Evolutionary conservation across 1,140 invertebrate genomes (phyloP), one percentile per base, ranked within the genome.

Genomic region (Formica exsecta): DNA sequence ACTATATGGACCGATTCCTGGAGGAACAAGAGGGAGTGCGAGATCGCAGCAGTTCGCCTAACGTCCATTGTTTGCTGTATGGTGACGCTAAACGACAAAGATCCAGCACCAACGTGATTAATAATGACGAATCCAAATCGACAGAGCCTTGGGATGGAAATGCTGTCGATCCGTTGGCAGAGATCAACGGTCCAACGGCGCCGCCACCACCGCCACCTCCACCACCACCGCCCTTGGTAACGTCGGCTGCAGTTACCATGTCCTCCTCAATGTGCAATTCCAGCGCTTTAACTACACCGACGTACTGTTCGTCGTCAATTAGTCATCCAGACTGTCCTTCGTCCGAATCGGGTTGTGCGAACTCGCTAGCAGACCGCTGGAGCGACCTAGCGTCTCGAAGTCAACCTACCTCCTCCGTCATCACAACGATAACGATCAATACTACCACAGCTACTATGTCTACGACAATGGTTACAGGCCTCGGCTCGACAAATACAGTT

Each of bases 1-100:
- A 97, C 94, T 97, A 97, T 92, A 97, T 97, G 97, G 97, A 97
- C 92, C 95, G 97, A 86, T 97, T 97, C 91, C 93, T 97, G 74
- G 97, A 97, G 92, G 97, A 97, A 87, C 96, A 97, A 93, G 97
- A 97, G 79, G 95, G 94, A 48, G 95, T 95, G 6, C 92, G 95
- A 6, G 95, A 95, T 80, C 93, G 95, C 2, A 95, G 95, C 74
- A 95, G 95, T 65, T 96, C 95, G 13, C 96, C 96, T 19, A 96
- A 96, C 75, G 95, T 96, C n/a, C 96, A 96, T 90, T 96, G 96
- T 85, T 92, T 97, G n/a, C 92, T 97, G 6, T 96, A 96, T 74
- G 96, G 96, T 2, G 97, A 97, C 85, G 95, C 95, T 0, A 97
- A 97, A 92, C 93, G 96, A 19, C 95, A 96, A 81, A 94, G 95